phyloP scores from a whole-genome alignment of 2,888 invertebrate species.

The Seira musarum region DNA sequence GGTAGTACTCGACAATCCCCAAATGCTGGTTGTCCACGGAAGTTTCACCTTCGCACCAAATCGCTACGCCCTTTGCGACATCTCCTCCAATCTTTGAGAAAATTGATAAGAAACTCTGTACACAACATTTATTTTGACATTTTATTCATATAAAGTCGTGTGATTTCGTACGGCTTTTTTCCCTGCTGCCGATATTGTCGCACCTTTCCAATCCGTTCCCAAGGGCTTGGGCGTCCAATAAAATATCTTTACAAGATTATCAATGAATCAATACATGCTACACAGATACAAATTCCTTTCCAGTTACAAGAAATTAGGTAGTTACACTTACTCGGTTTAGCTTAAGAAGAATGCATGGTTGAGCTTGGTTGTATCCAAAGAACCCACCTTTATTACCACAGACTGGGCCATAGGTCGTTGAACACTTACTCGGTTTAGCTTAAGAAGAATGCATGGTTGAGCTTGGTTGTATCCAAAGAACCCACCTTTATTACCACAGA shows the following conservation, averaged over 20 bases:
- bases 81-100: neutral
- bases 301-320: neutral
- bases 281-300: neutral
- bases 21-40: conserved; percentile 95
- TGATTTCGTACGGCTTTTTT: neutral
- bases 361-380: conserved; percentile 88
- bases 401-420: too few species aligned
- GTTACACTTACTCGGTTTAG: conserved; percentile 87
- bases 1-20: conserved; percentile 86
- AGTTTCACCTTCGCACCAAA: conserved; percentile 95
- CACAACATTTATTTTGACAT: too few species aligned
- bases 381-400: neutral
- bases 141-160: neutral
- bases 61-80: neutral
- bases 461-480: conserved; percentile 87
- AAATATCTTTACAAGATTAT: too few species aligned
- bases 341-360: conserved; percentile 96
- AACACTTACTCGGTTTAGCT: conserved; percentile 90
- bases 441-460: conserved; percentile 95
- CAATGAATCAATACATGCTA: neutral
- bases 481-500: neutral
- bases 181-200: neutral
- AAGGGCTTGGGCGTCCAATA: too few species aligned
- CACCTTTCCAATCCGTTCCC: too few species aligned
- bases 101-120: too few species aligned